Evolutionary conservation across 2,797 vertebrate genomes (phyloP).

Genomic region (Hephaestus fuliginosus): DNA sequence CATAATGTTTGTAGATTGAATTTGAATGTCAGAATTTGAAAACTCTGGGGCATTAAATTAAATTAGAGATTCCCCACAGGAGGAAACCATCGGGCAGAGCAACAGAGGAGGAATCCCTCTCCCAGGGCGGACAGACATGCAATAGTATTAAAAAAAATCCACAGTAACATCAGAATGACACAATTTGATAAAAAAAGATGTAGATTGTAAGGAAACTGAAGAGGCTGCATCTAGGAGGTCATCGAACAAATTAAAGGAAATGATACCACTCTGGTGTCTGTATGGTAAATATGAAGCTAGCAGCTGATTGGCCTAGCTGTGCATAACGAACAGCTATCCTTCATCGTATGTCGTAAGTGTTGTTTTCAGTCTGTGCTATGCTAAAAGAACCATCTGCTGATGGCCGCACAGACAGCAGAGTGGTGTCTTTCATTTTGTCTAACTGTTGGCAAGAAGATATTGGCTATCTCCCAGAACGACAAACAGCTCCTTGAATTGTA

Average conservation of each 20-base stretch:
- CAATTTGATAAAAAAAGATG: too few relatives aligned
- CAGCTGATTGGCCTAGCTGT: neutral
- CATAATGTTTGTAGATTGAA: neutral
- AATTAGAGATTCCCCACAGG: neutral
- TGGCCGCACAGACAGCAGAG: neutral
- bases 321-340: neutral
- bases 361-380: neutral
- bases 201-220: too few relatives aligned
- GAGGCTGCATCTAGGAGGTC: too few relatives aligned
- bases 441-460: neutral
- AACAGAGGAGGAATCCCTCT: too few relatives aligned
- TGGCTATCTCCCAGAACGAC: neutral
- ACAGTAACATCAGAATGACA: too few relatives aligned
- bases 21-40: neutral
- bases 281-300: neutral
- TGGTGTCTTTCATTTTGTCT: too few relatives aligned
- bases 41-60: neutral
- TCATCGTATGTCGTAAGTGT: neutral
- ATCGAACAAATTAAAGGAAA: too few relatives aligned
- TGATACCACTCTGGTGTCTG: neutral
- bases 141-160: too few relatives aligned
- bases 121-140: too few relatives aligned
- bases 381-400: neutral
- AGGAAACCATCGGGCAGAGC: too few relatives aligned
- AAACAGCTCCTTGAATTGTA: neutral